Percentiles rank a stretch among this genome's conserved stretches.
These are phyloP conservation scores for Fulica atra DNA, from an alignment of 2,113 vertebrate genomes.

Conservation along the genomic window DNA sequence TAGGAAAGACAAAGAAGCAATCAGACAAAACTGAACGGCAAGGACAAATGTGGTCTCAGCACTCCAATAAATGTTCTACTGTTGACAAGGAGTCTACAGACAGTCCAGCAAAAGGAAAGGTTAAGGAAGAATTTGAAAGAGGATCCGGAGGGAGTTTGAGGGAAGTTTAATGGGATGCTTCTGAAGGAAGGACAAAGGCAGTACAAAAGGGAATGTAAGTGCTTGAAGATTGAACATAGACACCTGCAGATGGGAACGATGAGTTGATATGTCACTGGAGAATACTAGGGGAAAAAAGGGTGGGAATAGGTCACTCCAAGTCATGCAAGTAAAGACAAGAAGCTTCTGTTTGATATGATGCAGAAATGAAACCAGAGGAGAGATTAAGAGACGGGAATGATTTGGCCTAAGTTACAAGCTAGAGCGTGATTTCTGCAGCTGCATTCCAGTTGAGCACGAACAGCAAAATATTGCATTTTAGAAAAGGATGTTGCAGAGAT, in stretches of 20 bases:
- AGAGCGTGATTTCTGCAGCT: slow-evolving; percentile 9
- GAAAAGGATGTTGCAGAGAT: not conserved
- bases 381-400: not conserved
- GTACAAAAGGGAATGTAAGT: not conserved
- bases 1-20: not conserved
- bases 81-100: not conserved
- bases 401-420: not conserved
- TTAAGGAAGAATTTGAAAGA: slow-evolving; percentile 29
- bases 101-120: slow-evolving; percentile 9
- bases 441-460: not conserved
- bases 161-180: slow-evolving; percentile 38
- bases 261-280: not conserved
- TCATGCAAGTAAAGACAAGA: slow-evolving; percentile 3
- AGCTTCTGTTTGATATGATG: not conserved
- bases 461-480: not conserved
- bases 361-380: not conserved
- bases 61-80: not conserved
- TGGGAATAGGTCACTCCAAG: not conserved
- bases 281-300: not conserved
- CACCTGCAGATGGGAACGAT: not conserved
- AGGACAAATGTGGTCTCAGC: not conserved
- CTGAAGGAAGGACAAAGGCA: slow-evolving; percentile 29
- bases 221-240: slow-evolving; percentile 4
- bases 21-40: not conserved
- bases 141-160: not conserved